Percentiles rank a stretch among this genome's conserved stretches.
Evolutionary conservation across 2,797 vertebrate species (phyloP).

Genomic region (Anas georgica): DNA sequence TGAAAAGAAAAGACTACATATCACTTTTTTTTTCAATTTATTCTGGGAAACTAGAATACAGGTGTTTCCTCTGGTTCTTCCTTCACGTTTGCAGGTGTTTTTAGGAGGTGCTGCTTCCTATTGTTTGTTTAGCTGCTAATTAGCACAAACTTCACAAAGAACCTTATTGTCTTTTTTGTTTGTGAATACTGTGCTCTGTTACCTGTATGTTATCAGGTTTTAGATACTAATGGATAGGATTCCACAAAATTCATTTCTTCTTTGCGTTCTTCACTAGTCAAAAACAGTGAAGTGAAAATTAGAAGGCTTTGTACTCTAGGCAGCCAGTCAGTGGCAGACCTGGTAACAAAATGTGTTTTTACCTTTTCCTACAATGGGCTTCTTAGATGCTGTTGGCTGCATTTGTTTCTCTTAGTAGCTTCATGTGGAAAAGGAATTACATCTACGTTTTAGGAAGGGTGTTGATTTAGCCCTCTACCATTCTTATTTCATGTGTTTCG

Average conservation of each 20-base stretch:
- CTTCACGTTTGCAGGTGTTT: neutral
- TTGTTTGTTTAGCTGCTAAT: neutral
- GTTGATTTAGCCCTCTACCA: neutral
- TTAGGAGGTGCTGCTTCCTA: neutral
- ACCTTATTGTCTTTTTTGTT: neutral
- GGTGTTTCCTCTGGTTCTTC: neutral
- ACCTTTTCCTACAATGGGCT: neutral
- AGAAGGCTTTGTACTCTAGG: neutral
- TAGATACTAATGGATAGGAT: neutral
- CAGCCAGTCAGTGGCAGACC: neutral
- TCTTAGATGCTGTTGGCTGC: neutral
- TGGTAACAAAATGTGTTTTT: accelerated
- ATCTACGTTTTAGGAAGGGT: neutral
- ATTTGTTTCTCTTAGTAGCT: accelerated
- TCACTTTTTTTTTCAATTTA: neutral
- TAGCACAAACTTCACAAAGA: neutral
- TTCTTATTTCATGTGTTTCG: neutral
- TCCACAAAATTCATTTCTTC: neutral
- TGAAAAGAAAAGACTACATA: neutral
- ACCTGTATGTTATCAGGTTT: neutral
- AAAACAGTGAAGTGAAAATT: neutral
- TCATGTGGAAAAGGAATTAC: neutral
- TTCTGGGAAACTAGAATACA: neutral
- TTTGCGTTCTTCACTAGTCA: neutral
- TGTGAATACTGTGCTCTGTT: neutral